Percentiles rank a stretch among this genome's conserved stretches.
phyloP scores from a whole-genome alignment of 2,113 vertebrate species.

The Otocyon megalotis region DNA sequence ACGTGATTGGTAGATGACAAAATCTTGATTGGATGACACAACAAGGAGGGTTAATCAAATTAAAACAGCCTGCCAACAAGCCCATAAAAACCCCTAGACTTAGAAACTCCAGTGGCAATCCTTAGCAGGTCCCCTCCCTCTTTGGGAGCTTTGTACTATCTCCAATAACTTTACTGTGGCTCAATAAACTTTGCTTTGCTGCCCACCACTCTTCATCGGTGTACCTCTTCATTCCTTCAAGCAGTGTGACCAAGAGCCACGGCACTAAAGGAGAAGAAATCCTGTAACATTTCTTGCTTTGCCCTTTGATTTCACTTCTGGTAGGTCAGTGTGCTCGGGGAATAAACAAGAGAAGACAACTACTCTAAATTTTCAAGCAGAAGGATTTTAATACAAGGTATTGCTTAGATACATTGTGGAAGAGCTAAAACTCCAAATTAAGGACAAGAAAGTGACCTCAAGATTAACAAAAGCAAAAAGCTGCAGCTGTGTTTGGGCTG shows the following conservation, averaged over 20 bases:
- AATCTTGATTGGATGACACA: background rate
- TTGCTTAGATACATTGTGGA: background rate
- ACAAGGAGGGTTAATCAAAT: background rate
- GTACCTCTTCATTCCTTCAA: background rate
- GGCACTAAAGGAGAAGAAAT: background rate
- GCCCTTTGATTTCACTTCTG: background rate
- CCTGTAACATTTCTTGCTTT: background rate
- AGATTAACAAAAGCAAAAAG: background rate
- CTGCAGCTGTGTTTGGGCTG: background rate
- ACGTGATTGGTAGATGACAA: background rate
- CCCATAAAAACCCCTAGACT: background rate
- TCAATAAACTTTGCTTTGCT: background rate
- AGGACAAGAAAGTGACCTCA: background rate
- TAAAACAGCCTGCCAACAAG: background rate
- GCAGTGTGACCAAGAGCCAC: background rate
- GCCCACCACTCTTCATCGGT: background rate
- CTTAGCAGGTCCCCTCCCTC: background rate
- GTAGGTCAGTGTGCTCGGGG: background rate
- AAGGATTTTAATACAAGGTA: background rate
- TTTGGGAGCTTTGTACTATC: background rate
- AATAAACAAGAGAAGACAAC: background rate
- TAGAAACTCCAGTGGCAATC: background rate
- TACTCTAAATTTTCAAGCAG: background rate
- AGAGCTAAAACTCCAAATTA: background rate
- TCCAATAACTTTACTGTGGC: background rate